These are phyloP conservation scores for Phoenoteleia sp. DNA, from an alignment of 2,888 invertebrate genomes.

Conservation along the genomic window DNA sequence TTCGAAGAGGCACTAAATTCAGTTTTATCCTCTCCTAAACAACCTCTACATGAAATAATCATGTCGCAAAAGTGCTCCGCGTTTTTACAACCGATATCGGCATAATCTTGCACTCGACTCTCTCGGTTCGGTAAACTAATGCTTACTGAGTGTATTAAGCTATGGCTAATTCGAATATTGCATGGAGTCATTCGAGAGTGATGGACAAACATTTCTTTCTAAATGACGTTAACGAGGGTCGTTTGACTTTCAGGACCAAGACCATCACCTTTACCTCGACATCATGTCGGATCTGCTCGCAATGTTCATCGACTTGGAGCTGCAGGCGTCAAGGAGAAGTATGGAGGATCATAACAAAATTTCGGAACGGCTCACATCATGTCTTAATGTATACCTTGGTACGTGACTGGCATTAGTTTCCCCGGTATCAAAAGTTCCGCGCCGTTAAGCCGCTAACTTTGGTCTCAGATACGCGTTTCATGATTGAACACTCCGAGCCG, in stretches of 20 bases:
- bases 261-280: constrained; percentile 84
- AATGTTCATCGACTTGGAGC: constrained; percentile 86
- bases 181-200: too few species aligned
- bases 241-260: constrained; percentile 79
- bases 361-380: constrained; percentile 82
- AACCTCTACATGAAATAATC: constrained; percentile 36
- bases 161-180: too few species aligned
- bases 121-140: too few species aligned
- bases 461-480: constrained; percentile 23
- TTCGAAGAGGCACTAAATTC: constrained; percentile 24
- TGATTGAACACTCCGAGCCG: constrained; percentile 42
- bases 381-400: constrained; percentile 84
- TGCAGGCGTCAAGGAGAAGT: constrained; percentile 84
- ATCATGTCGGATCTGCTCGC: constrained; percentile 86
- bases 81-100: neutral
- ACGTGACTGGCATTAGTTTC: constrained; percentile 59
- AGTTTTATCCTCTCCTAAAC: constrained; percentile 38
- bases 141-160: too few species aligned
- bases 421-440: constrained; percentile 30
- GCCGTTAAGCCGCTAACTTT: constrained; percentile 40
- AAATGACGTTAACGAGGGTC: neutral
- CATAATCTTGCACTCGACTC: neutral
- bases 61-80: constrained; percentile 14
- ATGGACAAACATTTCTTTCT: neutral
- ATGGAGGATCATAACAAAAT: constrained; percentile 81